phyloP scores from a whole-genome alignment of 2,797 vertebrate species.

The Valencia hispanica region DNA sequence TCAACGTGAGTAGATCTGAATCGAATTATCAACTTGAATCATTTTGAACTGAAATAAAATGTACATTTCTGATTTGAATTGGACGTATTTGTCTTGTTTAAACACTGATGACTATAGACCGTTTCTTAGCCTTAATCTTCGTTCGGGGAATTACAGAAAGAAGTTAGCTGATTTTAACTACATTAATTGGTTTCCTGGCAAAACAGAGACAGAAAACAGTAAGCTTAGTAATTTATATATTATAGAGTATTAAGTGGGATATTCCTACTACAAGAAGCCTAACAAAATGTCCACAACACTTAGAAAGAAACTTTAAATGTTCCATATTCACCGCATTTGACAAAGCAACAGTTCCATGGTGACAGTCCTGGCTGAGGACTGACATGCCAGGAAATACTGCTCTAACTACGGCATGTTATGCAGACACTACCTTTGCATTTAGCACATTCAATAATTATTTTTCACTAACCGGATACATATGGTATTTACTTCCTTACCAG shows the following conservation, averaged over 20 bases:
- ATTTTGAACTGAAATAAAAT: no score
- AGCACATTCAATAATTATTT: background rate
- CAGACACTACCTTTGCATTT: background rate
- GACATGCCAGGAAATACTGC: background rate
- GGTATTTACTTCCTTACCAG: background rate
- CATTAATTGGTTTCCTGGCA: background rate
- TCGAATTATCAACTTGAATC: no score
- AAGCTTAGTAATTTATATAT: background rate
- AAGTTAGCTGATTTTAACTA: background rate
- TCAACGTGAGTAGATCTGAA: no score
- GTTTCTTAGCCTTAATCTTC: no score
- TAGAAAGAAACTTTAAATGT: background rate
- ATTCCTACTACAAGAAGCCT: background rate
- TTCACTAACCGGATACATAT: background rate
- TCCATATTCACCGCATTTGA: background rate
- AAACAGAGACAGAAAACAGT: background rate
- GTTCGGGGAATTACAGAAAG: background rate
- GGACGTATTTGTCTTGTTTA: no score
- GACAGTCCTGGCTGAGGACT: background rate
- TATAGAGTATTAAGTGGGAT: background rate
- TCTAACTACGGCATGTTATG: background rate
- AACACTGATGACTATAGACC: no score
- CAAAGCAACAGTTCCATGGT: background rate
- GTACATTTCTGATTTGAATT: no score
- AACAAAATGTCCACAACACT: background rate